A percentile compares a stretch with the other conserved stretches of the same genome.
These are phyloP conservation scores for Troides oblongomaculatus DNA, from an alignment of 2,888 invertebrate genomes.

Conservation along the genomic window DNA sequence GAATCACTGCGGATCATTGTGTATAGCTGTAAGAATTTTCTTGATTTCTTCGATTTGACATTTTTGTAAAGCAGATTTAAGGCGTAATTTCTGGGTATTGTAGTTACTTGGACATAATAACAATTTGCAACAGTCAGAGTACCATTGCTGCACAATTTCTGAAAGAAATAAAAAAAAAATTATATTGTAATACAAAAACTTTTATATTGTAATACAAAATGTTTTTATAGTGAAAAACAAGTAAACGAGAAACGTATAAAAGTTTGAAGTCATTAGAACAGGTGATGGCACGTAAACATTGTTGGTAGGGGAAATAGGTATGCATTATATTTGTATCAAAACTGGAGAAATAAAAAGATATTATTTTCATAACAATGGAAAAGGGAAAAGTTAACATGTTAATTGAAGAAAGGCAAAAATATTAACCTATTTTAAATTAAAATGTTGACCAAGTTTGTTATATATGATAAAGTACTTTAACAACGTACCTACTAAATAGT, in stretches of 20 bases:
- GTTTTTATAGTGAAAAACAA: background rate
- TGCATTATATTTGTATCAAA: no score
- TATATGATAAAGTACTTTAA: no score
- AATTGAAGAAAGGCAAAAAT: no score
- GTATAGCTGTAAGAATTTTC: constrained; percentile 44
- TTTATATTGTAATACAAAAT: background rate
- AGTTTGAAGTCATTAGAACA: no score
- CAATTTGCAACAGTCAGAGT: constrained; percentile 56
- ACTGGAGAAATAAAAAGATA: no score
- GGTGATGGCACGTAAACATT: no score
- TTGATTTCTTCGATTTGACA: constrained; percentile 48
- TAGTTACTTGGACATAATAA: constrained; percentile 46
- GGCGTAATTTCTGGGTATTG: constrained; percentile 42
- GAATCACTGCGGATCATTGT: constrained; percentile 28
- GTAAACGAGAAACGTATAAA: background rate
- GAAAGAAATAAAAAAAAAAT: constrained; percentile 23
- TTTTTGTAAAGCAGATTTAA: constrained; percentile 48
- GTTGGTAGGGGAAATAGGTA: no score
- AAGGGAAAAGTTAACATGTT: no score
- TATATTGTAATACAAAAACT: background rate
- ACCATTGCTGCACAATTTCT: constrained; percentile 65
- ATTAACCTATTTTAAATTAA: no score
- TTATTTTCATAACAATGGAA: no score
- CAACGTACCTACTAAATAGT: constrained; percentile 57
- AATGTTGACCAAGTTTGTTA: no score